Conservation (phyloP, 1,140 invertebrate species). For the Heliconius melpomene region DNA sequence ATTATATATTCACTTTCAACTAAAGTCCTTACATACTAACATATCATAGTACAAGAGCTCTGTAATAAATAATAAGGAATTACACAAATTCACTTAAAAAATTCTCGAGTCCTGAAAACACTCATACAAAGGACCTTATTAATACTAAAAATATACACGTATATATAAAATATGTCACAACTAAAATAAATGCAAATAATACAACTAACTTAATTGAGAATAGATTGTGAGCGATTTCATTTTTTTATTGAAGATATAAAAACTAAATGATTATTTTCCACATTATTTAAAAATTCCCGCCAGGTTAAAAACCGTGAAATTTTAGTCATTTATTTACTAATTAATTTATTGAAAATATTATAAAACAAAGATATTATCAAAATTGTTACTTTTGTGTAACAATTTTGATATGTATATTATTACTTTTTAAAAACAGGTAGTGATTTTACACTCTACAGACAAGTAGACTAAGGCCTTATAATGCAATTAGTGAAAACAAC, state of each 20-base stretch:
- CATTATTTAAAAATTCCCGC: no score
- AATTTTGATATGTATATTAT: no score
- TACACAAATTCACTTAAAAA: slow-evolving; percentile 39
- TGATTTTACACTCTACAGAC: no score
- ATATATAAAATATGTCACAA: slow-evolving; percentile 13
- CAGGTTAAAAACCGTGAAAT: no score
- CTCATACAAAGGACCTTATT: background rate
- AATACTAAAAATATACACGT: slow-evolving; percentile 22
- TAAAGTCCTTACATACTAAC: slow-evolving; percentile 51
- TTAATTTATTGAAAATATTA: no score
- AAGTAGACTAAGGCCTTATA: no score
- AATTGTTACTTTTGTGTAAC: no score
- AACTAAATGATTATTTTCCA: background rate
- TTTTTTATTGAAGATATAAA: background rate
- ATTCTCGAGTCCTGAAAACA: background rate
- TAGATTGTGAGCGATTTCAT: slow-evolving; percentile 16
- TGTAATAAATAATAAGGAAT: slow-evolving; percentile 55
- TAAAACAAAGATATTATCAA: no score
- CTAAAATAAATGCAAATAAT: slow-evolving; percentile 32
- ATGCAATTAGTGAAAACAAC: no score
- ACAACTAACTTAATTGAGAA: slow-evolving; percentile 24
- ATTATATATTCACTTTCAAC: slow-evolving; percentile 57
- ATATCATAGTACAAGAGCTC: slow-evolving; percentile 53
- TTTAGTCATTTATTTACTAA: no score
- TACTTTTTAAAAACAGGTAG: no score